phyloP scores from a whole-genome alignment of 2,797 vertebrate genomes.

The Cossypha dichroa region DNA sequence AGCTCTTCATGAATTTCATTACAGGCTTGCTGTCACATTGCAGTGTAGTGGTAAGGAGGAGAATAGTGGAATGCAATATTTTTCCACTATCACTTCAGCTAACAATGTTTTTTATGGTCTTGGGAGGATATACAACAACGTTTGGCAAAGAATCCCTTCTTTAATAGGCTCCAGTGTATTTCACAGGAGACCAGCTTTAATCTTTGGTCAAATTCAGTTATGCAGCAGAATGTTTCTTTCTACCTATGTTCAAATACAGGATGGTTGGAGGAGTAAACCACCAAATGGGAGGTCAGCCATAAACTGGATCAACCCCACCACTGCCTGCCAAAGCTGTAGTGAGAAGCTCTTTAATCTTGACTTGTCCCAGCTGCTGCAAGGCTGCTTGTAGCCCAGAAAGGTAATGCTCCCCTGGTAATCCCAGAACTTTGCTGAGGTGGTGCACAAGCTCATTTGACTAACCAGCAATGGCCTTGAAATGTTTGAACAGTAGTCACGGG shows the following conservation, averaged over 20 bases:
- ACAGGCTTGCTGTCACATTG: not conserved
- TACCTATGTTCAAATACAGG: not conserved
- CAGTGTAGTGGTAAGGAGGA: not conserved
- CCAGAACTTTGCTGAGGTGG: not conserved
- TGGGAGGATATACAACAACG: not conserved
- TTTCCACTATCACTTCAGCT: slow-evolving; percentile 33
- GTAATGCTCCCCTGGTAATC: not conserved
- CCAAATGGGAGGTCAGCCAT: not conserved
- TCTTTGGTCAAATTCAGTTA: slow-evolving; percentile 10
- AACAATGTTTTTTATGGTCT: slow-evolving; percentile 56
- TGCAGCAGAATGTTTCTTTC: not conserved
- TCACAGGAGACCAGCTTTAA: slow-evolving; percentile 41
- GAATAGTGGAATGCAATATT: slow-evolving; percentile 31
- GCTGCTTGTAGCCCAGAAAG: not conserved
- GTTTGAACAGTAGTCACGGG: not conserved
- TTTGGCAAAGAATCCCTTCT: slow-evolving; percentile 34
- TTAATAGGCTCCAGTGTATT: slow-evolving; percentile 17
- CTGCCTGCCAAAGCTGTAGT: not conserved
- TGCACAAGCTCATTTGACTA: not conserved
- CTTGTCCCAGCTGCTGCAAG: not conserved
- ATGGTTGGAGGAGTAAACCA: not conserved
- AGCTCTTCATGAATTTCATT: slow-evolving; percentile 44
- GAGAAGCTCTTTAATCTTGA: not conserved
- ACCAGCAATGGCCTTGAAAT: not conserved
- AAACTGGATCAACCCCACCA: not conserved